These are phyloP conservation scores for Tapera naevia DNA, from an alignment of 2,797 vertebrate genomes.

Conservation along the genomic window DNA sequence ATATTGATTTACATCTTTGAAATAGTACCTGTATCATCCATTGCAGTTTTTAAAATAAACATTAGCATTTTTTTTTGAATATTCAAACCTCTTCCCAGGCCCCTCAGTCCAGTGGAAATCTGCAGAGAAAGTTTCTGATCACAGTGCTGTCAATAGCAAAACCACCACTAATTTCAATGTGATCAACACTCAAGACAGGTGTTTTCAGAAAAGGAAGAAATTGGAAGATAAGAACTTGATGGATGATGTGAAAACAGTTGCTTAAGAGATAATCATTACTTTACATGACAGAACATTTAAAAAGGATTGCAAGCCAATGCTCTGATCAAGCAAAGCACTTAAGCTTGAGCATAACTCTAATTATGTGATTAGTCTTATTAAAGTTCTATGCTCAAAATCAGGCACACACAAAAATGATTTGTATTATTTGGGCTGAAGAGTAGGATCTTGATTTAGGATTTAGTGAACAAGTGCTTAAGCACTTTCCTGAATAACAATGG, in stretches of 20 bases:
- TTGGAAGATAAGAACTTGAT: background rate
- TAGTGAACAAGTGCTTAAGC: conserved; percentile 24
- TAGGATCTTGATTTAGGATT: conserved; percentile 38
- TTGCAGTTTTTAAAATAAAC: background rate
- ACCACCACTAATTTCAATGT: background rate
- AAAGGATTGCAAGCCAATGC: conserved; percentile 21
- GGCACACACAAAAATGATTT: background rate
- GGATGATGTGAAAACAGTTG: conserved; percentile 1
- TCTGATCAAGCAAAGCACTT: conserved; percentile 44
- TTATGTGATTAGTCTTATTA: conserved; percentile 47
- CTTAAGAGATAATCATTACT: conserved; percentile 22
- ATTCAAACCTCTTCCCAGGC: background rate
- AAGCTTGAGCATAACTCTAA: conserved; percentile 24
- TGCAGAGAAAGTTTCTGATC: background rate
- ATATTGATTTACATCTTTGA: background rate
- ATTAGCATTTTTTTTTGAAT: background rate
- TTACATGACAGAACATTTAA: background rate
- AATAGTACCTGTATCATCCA: background rate
- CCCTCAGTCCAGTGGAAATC: background rate
- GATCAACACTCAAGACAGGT: background rate
- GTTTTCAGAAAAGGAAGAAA: background rate
- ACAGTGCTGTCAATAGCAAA: background rate
- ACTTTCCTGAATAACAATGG: background rate
- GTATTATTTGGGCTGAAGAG: background rate
- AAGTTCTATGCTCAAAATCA: conserved; percentile 37